Conservation (phyloP, 1,140 invertebrate species). For the Aphis craccivora region DNA sequence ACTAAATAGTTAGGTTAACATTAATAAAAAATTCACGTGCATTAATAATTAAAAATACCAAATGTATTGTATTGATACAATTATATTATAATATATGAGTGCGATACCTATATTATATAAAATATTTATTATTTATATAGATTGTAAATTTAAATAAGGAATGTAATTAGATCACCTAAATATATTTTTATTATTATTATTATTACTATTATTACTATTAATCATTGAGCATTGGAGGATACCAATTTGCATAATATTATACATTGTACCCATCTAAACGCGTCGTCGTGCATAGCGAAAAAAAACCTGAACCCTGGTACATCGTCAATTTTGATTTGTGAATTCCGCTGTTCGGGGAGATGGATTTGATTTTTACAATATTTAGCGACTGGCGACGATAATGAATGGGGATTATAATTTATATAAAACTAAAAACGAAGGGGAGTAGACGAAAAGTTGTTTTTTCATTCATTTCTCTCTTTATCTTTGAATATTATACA, state of each 20-base stretch:
- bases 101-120: neutral
- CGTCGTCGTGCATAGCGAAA: neutral
- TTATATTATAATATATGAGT: neutral
- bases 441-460: too few species aligned
- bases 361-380: neutral
- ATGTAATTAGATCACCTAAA: conserved; percentile 25
- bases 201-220: neutral
- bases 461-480: neutral
- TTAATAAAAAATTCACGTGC: conserved; percentile 31
- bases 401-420: neutral
- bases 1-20: conserved; percentile 23
- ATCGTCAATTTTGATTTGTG: neutral
- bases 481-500: neutral
- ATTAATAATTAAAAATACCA: neutral
- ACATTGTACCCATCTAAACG: neutral
- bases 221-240: neutral
- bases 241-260: conserved; percentile 28
- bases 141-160: neutral
- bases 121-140: conserved; percentile 30
- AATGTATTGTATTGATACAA: conserved; percentile 15
- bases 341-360: neutral
- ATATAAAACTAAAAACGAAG: neutral
- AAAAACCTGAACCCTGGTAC: neutral
- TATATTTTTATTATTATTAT: neutral
- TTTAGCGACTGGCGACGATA: neutral